Evolutionary conservation across 53 echinoderm and acorn worm genomes (phyloP), one percentile per base, ranked within the genome.

Genomic region (Echinarachnius parma): DNA sequence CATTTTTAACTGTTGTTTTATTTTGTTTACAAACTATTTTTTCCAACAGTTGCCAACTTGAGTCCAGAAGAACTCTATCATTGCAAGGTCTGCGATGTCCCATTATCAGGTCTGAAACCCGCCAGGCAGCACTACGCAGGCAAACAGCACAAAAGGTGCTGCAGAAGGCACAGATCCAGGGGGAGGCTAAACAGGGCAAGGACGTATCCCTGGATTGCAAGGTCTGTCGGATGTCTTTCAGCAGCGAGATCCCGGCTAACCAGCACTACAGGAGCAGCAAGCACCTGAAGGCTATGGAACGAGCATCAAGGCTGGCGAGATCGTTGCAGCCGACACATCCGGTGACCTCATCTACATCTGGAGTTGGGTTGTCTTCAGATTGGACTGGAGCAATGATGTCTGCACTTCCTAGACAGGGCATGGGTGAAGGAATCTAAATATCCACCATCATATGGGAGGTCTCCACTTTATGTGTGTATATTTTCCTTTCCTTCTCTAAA

Each of bases 121-220:
- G 66, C 66, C 2, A 66, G 48, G 31, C 66, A 66, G 31, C 66
- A 66, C 49, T 66, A 66, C 48, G 30, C 47, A 0, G 66, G 66
- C 13, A 66, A 66, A 16, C 47, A 28, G 14, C 66, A 66, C 47
- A 34, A n/a, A 66, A 66, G 48, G 66, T 31, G 23, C 23, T 62
- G 26, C 44, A 44, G 27, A 19, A 14, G 1, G 15, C 28, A 1
- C 48, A 30, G 18, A 13, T 2, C 26, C 18, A 7, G 15, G 65
- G 65, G 15, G 46, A 15, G 1, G 10, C 19, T 49, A 19, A 4
- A 4, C n/a, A n/a, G n/a, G n/a, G n/a, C n/a, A n/a, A n/a, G n/a
- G n/a, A n/a, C n/a, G n/a, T n/a, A n/a, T n/a, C n/a, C n/a, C 33
- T 66, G 23, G 42, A 39, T 19, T 62, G 63, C 45, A 62, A 10